Evolutionary conservation across 2,113 vertebrate species (phyloP).

Genomic region (Numenius arquata): DNA sequence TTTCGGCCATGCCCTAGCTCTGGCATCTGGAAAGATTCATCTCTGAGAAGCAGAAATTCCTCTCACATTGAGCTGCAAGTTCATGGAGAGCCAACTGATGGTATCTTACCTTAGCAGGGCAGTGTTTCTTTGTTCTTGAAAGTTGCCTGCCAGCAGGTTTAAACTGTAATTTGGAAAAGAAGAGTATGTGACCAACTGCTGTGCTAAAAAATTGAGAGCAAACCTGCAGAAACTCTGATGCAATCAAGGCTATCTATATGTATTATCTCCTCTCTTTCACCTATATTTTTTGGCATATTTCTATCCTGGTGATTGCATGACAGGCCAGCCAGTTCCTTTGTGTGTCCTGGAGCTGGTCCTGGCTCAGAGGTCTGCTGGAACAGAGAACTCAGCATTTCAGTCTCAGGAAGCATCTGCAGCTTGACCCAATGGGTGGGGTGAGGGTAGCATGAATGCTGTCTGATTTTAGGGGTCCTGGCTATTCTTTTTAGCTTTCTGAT

Average conservation of each 20-base stretch:
- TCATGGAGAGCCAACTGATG: not conserved
- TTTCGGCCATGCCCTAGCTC: not conserved
- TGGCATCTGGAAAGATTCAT: not conserved
- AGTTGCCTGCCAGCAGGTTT: not conserved
- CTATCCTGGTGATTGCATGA: not conserved
- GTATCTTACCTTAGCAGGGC: not conserved
- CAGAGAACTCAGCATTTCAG: not conserved
- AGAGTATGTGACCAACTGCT: not conserved
- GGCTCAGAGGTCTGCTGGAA: not conserved
- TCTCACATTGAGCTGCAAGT: not conserved
- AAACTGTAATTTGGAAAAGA: not conserved
- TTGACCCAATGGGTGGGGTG: not conserved
- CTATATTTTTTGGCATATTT: not conserved
- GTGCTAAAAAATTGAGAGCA: not conserved
- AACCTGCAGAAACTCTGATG: not conserved
- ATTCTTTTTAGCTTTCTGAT: not conserved
- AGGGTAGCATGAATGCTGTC: not conserved
- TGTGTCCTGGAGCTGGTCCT: not conserved
- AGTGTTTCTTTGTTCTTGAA: not conserved
- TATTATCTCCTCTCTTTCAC: not conserved
- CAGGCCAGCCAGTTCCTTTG: not conserved
- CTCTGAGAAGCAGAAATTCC: slow-evolving; percentile 1
- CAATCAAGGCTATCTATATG: not conserved
- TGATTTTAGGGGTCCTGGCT: not conserved
- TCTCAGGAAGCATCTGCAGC: not conserved